phyloP scores from a whole-genome alignment of 2,113 vertebrate genomes.

The Ranitomeya imitator region DNA sequence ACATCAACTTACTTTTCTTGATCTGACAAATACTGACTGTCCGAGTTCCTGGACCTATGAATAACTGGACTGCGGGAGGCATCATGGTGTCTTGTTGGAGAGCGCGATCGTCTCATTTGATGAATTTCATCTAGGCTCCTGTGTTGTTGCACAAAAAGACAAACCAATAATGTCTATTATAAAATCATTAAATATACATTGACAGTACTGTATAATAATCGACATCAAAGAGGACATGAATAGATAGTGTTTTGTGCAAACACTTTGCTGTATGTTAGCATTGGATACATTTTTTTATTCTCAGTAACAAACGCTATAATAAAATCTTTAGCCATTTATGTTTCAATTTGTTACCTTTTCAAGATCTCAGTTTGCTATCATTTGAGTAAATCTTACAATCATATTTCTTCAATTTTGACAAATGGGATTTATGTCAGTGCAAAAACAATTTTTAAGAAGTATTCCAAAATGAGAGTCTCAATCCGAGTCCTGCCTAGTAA shows the following conservation, averaged over 20 bases:
- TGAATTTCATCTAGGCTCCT: conserved; percentile 99
- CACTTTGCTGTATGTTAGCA: background rate
- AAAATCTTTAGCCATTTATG: background rate
- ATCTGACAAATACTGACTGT: conserved; percentile 92
- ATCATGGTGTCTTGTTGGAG: conserved; percentile 90
- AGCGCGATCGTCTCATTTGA: conserved; percentile 89
- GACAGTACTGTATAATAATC: background rate
- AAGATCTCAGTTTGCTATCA: background rate
- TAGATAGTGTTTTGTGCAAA: background rate
- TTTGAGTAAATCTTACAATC: no score
- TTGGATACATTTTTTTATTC: background rate
- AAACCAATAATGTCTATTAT: background rate
- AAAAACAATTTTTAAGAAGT: no score
- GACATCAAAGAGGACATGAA: background rate
- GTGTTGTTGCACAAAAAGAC: conserved; percentile 47
- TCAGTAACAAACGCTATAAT: background rate
- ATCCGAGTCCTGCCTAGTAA: no score
- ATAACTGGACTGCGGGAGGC: conserved; percentile 83
- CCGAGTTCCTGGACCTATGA: conserved; percentile 83
- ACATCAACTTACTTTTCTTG: conserved; percentile 88
- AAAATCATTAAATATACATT: no score
- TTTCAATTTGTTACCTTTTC: background rate
- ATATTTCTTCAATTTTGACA: no score
- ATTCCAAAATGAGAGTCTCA: no score
- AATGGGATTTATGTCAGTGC: no score